Base-by-base conservation (phyloP, 2,888 invertebrate species). In the Hylaea fasciaria region DNA sequence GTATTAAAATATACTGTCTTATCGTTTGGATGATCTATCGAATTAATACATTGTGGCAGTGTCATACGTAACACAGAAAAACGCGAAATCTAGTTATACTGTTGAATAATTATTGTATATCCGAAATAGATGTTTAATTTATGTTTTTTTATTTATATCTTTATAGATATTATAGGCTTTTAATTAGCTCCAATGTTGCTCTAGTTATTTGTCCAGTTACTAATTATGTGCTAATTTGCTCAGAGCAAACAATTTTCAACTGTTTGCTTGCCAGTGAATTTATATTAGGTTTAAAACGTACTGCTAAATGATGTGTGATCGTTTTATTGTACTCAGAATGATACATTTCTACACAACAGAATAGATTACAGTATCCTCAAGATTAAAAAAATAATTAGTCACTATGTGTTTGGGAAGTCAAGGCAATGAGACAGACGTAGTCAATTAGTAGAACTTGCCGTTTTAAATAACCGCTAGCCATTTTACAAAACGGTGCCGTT, bases 261-360 rank as follows among this genome's bases (percentile, higher is more conserved):
- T 54, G 11, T 59, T 54, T 59, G 32, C 22, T 54, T 49, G 49
- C n/a, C 49, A 54, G 59, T 54, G 14, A 59, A 59, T 59, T 44
- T 54, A 46, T 39, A 43, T 50, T 50, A 17, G 54, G 49, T 54
- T 54, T 53, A 53, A 43, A 52, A 49, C 39, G 45, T 11, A 17
- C 10, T 40, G 28, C 1, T 11, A 8, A 14, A 49, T 44, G 17
- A 12, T 50, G 45, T 57, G 49, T 57, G 44, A 22, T 28, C 28
- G n/a, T 39, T 57, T 57, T 57, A 57, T 44, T 50, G 16, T 43
- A 5, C 10, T 32, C 10, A 35, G 44, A 45, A 29, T 57, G 49
- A 43, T n/a, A 50, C 44, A 48, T 39, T 45, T 57, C 39, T 29
- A 39, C 29, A 39, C 49, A 28, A 14, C 22, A 22, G 22, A 2